These are phyloP conservation scores for Herminia tarsipennalis DNA, from an alignment of 2,888 invertebrate species.

Conservation along the genomic window DNA sequence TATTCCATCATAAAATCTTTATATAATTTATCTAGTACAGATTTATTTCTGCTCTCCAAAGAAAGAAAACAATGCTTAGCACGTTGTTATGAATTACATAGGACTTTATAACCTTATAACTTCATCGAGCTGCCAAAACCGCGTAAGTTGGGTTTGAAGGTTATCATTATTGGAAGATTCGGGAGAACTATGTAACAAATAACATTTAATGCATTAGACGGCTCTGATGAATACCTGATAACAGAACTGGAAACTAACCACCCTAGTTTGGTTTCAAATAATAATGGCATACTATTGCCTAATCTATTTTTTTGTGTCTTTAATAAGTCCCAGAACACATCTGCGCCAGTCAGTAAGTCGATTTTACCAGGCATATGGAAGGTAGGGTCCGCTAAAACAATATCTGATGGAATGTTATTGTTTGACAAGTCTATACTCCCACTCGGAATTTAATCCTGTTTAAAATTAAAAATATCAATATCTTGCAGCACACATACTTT, in stretches of 20 bases:
- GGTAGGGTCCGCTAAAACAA: not conserved
- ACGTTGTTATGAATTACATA: not conserved
- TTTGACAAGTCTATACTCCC: not conserved
- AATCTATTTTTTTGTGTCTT: not conserved
- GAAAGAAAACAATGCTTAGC: not conserved
- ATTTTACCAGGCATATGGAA: too few species aligned
- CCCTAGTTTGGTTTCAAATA: too few species aligned
- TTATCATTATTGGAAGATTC: not conserved
- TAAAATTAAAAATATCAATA: too few species aligned
- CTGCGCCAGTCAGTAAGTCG: too few species aligned
- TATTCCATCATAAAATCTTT: not conserved
- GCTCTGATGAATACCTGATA: too few species aligned
- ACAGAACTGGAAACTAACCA: too few species aligned
- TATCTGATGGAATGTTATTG: not conserved
- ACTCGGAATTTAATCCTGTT: too few species aligned
- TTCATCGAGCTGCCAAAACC: not conserved
- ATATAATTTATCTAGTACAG: not conserved
- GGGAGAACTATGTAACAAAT: not conserved
- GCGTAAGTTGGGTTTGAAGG: not conserved
- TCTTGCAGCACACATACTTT: too few species aligned
- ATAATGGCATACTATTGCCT: not conserved
- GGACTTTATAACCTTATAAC: not conserved
- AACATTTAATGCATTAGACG: not conserved
- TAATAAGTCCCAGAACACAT: not conserved
- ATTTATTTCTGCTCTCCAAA: not conserved